Evolutionary conservation across 2,888 invertebrate species (phyloP).

Genomic region (Girardia tigrina): DNA sequence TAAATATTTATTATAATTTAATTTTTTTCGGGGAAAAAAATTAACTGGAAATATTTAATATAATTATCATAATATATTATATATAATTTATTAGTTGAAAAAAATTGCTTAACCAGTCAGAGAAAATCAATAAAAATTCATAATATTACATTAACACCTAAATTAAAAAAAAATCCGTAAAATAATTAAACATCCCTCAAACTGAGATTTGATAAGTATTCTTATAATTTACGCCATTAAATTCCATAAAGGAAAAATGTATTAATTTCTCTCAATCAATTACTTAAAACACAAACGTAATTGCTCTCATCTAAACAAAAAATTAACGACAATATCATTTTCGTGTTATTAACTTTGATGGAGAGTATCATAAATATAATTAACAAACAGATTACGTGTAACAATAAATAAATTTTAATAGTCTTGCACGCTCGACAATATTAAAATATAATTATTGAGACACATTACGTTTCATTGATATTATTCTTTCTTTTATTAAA

Average conservation of each 20-base stretch:
- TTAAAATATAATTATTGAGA: background rate
- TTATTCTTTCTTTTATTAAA: background rate
- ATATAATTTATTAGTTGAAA: background rate
- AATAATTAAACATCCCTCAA: too few relatives aligned
- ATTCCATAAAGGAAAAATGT: constrained; percentile 15
- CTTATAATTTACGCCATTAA: constrained; percentile 23
- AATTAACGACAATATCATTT: constrained; percentile 23
- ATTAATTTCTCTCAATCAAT: constrained; percentile 23
- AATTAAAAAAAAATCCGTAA: background rate
- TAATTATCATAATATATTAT: too few relatives aligned
- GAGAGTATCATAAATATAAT: background rate
- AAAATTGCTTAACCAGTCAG: constrained; percentile 19
- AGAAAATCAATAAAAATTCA: constrained; percentile 4
- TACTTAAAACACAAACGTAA: constrained; percentile 3
- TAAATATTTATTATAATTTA: too few relatives aligned
- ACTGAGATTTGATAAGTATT: constrained; percentile 11
- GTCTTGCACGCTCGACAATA: background rate
- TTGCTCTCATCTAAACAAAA: constrained; percentile 21
- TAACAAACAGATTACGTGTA: constrained; percentile 12
- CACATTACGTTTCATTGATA: background rate
- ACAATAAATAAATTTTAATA: constrained; percentile 23
- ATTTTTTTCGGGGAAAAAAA: too few relatives aligned
- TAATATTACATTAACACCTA: constrained; percentile 1
- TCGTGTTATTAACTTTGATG: constrained; percentile 17
- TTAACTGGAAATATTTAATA: constrained; percentile 18